phyloP scores from a whole-genome alignment of 2,888 invertebrate genomes.

The Dioctria rufipes region DNA sequence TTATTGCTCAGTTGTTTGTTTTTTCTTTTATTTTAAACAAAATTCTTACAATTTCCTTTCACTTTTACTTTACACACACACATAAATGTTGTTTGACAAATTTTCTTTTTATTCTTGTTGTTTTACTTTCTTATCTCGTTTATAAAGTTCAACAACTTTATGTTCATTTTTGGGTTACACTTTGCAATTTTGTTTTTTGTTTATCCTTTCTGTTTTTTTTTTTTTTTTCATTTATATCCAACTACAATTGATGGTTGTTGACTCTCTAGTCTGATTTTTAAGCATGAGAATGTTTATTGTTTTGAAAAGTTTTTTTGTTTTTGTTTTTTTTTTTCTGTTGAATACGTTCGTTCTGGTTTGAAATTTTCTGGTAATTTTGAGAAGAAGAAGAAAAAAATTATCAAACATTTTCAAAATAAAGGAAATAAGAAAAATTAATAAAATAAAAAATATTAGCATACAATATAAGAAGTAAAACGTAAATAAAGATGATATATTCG shows the following conservation, averaged over 20 bases:
- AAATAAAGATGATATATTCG: slow-evolving; percentile 12
- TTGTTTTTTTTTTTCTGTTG: slow-evolving; percentile 37
- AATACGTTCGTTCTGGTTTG: slow-evolving; percentile 23
- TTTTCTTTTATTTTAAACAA: slow-evolving; percentile 14
- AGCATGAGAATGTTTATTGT: too few relatives aligned
- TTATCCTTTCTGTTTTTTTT: slow-evolving; percentile 18
- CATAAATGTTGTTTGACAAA: not conserved
- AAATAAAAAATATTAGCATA: not conserved
- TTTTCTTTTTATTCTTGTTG: not conserved
- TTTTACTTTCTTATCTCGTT: slow-evolving; percentile 1
- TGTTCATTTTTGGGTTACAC: not conserved
- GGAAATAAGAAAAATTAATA: slow-evolving; percentile 17
- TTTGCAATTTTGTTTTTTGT: not conserved
- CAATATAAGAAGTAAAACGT: not conserved
- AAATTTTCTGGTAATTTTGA: slow-evolving; percentile 25
- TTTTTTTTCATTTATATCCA: slow-evolving; percentile 30
- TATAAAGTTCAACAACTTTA: not conserved
- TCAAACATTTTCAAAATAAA: slow-evolving; percentile 2
- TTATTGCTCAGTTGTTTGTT: slow-evolving; percentile 21
- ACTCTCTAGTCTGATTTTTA: not conserved
- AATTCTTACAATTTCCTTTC: slow-evolving; percentile 2
- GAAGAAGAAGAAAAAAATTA: not conserved
- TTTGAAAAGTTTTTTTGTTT: not conserved
- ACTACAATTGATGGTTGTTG: not conserved
- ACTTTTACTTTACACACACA: not conserved